phyloP scores from a whole-genome alignment of 37 sponge, comb jelly and placozoan genomes.

The Ianthella basta region DNA sequence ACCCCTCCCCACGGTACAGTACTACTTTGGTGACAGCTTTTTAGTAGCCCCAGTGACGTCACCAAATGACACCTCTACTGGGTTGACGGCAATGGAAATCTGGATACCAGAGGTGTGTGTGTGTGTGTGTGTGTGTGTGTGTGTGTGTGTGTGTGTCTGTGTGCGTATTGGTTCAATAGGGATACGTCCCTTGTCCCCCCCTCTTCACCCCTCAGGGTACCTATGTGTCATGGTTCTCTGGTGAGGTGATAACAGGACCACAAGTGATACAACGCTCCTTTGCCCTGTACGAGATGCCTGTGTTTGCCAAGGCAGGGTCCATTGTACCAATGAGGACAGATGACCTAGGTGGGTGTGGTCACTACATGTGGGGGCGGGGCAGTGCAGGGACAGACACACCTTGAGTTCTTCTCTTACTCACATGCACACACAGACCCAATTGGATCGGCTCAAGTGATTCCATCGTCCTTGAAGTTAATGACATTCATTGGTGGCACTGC shows the following conservation, averaged over 20 bases:
- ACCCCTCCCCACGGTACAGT: slow-evolving; percentile 30
- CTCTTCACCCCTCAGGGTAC: slow-evolving; percentile 28
- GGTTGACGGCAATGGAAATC: slow-evolving; percentile 29
- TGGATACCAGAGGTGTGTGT: slow-evolving; percentile 69
- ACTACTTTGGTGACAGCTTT: slow-evolving; percentile 55
- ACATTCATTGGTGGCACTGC: slow-evolving; percentile 51
- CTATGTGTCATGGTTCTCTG: slow-evolving; percentile 58
- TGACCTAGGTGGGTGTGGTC: slow-evolving; percentile 34
- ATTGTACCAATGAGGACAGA: slow-evolving; percentile 67
- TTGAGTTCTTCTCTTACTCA: too few species aligned
- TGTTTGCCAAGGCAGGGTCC: slow-evolving; percentile 56
- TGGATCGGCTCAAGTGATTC: slow-evolving; percentile 65
- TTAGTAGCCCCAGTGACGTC: slow-evolving; percentile 55
- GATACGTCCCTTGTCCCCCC: neutral
- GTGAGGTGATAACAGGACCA: slow-evolving; percentile 38
- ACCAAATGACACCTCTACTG: slow-evolving; percentile 40
- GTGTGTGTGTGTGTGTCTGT: too few species aligned
- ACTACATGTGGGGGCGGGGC: too few species aligned
- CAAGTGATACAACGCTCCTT: slow-evolving; percentile 14
- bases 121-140: too few species aligned
- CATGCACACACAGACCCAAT: slow-evolving; percentile 28
- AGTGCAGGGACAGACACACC: too few species aligned
- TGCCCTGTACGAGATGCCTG: slow-evolving; percentile 66
- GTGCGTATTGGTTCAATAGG: too few species aligned
- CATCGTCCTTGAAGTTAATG: slow-evolving; percentile 43